Evolutionary conservation across 2,888 invertebrate genomes (phyloP), one percentile per base, ranked within the genome.

Genomic region (Octodonta nipae): DNA sequence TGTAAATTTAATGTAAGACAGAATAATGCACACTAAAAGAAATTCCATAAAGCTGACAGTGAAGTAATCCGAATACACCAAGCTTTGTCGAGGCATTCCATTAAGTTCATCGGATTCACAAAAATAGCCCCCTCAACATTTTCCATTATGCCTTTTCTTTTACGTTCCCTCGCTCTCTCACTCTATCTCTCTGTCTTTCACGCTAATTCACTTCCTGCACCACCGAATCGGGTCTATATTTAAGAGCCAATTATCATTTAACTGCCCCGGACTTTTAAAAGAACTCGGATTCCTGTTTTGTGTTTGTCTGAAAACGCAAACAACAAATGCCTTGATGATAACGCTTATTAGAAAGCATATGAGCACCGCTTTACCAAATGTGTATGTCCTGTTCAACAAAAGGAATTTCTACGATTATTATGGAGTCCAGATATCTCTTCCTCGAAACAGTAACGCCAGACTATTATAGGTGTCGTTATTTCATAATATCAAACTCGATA

Each of bases 211-310:
- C 44, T 42, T 41, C 43, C 43, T n/a, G n/a, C n/a, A n/a, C n/a
- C n/a, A n/a, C n/a, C n/a, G n/a, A n/a, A n/a, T n/a, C n/a, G n/a
- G 40, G 41, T 40, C 43, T 41, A 50, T 47, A 46, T 51, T 52
- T 47, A 46, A 50, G 47, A 49, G 52, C 48, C 54, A 55, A 58
- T 58, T 56, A 58, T 58, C 56, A 58, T 56, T 58, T 56, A 55
- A 57, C 55, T 55, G 54, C 51, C 46, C 50, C 49, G 49, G 50
- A 49, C 51, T 54, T 57, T 55, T 55, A 54, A 55, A 54, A 51
- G 51, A 52, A 54, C 53, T 51, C 50, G 45, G 50, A 44, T 45
- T 47, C n/a, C 50, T 53, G 54, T 54, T 55, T 54, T 55, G 55
- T 55, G 46, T 47, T 47, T 51, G 47, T 52, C 48, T 50, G 43